These are phyloP conservation scores for Amphipoea oculea DNA, from an alignment of 2,888 invertebrate species.

Conservation along the genomic window DNA sequence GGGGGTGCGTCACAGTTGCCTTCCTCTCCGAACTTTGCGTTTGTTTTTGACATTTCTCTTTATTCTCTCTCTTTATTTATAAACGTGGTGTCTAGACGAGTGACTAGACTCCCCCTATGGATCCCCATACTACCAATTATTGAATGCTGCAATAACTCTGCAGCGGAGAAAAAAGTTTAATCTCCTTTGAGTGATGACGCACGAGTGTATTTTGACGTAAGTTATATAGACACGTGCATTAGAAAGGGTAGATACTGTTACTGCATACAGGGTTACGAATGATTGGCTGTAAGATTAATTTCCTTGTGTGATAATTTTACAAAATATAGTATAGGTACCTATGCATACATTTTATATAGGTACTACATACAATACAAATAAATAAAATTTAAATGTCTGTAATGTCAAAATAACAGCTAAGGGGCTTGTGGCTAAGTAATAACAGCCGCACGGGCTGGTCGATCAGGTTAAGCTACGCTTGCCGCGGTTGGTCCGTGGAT, in stretches of 20 bases:
- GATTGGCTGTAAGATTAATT: background rate
- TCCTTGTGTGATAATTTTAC: no score
- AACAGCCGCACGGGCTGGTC: no score
- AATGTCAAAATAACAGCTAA: no score
- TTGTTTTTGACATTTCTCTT: constrained; percentile 57
- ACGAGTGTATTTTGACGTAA: constrained; percentile 73
- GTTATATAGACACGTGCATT: constrained; percentile 50
- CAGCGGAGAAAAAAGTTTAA: constrained; percentile 78
- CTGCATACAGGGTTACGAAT: background rate
- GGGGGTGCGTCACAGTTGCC: constrained; percentile 56
- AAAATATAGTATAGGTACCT: no score
- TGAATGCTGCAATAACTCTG: constrained; percentile 73
- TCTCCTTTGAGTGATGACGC: constrained; percentile 82
- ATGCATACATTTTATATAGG: no score
- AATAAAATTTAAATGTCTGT: no score
- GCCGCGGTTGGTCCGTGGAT: no score
- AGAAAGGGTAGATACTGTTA: constrained; percentile 47
- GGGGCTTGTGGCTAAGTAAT: no score
- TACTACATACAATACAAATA: no score
- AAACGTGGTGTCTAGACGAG: constrained; percentile 66
- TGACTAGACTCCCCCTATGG: constrained; percentile 67
- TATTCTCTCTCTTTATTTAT: constrained; percentile 56
- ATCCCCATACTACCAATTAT: constrained; percentile 74
- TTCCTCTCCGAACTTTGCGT: constrained; percentile 42
- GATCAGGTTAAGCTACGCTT: no score